phyloP scores from a whole-genome alignment of 23 tunicate genomes.

The Oikopleura albicans region DNA sequence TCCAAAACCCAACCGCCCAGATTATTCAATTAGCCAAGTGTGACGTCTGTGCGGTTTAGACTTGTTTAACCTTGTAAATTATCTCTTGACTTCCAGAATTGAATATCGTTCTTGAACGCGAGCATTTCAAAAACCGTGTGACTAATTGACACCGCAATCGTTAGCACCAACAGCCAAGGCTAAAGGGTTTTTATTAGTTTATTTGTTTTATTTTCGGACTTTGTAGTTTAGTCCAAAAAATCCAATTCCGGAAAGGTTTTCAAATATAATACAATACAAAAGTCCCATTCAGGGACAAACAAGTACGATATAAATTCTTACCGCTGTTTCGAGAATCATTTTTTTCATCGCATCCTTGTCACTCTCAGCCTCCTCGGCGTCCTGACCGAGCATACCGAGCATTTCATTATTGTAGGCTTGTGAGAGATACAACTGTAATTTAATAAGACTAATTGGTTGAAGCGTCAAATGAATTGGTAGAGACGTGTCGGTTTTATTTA shows the following conservation, averaged over 20 bases:
- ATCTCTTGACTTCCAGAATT: conserved; percentile 84
- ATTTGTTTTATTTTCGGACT: too few relatives aligned
- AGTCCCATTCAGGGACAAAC: too few relatives aligned
- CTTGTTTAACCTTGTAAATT: conserved; percentile 34
- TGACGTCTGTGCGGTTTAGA: too few relatives aligned
- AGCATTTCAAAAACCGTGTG: conserved; percentile 88
- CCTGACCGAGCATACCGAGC: conserved; percentile 32
- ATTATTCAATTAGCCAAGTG: too few relatives aligned
- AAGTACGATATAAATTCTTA: too few relatives aligned
- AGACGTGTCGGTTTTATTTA: conserved; percentile 47
- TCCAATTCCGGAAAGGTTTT: too few relatives aligned
- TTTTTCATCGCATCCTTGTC: conserved; percentile 27
- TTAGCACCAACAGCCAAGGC: conserved; percentile 72
- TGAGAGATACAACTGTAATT: conserved; percentile 72
- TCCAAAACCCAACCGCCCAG: too few relatives aligned
- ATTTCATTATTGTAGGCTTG: conserved; percentile 64
- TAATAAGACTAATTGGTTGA: conserved; percentile 18
- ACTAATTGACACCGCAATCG: conserved; percentile 45
- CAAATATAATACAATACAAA: too few relatives aligned
- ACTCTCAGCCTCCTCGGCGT: conserved; percentile 33
- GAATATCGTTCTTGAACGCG: conserved; percentile 30
- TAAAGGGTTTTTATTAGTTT: too few relatives aligned
- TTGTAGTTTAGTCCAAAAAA: too few relatives aligned
- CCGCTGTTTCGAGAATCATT: conserved; percentile 1
- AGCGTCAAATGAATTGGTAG: conserved; percentile 34